Evolutionary conservation across 2,113 vertebrate genomes (phyloP).

Genomic region (Barnardius zonarius): DNA sequence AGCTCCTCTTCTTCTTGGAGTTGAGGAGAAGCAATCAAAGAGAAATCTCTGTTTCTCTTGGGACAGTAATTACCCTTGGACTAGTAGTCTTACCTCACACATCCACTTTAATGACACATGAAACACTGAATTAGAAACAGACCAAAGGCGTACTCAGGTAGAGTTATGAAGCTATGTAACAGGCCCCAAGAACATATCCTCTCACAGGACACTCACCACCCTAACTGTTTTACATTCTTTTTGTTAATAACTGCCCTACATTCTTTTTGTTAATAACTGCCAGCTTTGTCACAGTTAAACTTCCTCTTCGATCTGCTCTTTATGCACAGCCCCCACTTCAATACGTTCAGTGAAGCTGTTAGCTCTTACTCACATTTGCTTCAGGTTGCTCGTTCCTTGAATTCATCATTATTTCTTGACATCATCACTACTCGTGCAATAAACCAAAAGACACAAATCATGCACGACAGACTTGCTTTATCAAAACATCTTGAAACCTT

Average conservation of each 20-base stretch:
- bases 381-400: neutral
- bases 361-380: neutral
- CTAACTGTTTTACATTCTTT: neutral
- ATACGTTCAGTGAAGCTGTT: neutral
- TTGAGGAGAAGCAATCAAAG: neutral
- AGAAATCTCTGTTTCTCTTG: neutral
- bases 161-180: neutral
- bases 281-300: neutral
- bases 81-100: neutral
- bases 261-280: neutral
- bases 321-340: neutral
- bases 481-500: neutral
- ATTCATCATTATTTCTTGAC: neutral
- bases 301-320: neutral
- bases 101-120: neutral
- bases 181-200: neutral
- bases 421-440: neutral
- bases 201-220: accelerated
- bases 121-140: neutral
- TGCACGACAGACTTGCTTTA: neutral
- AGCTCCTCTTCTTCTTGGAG: neutral
- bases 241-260: neutral
- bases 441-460: neutral
- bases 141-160: neutral
- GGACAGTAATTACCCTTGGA: neutral